phyloP scores from a whole-genome alignment of 2,113 vertebrate species.

The Capreolus pygargus region DNA sequence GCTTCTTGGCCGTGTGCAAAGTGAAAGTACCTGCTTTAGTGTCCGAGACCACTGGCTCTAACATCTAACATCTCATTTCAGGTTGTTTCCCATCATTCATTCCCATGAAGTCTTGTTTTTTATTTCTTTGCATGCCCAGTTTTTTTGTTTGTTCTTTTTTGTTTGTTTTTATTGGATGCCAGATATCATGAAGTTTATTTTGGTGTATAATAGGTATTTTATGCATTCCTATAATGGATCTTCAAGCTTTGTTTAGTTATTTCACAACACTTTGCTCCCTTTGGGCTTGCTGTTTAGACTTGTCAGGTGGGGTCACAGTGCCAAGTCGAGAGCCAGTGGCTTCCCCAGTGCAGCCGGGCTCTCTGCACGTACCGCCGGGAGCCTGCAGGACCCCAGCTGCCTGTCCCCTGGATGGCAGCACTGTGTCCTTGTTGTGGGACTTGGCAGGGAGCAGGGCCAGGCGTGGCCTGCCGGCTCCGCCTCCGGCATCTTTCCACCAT shows the following conservation, averaged over 20 bases:
- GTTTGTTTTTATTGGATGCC: neutral
- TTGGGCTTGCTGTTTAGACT: neutral
- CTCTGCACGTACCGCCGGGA: rapidly evolving
- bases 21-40: neutral
- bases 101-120: neutral
- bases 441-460: neutral
- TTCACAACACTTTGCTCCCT: neutral
- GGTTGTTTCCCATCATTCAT: neutral
- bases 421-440: rapidly evolving
- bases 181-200: rapidly evolving
- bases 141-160: neutral
- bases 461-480: neutral
- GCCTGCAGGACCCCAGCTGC: neutral
- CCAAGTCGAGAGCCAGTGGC: neutral
- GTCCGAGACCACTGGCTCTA: neutral
- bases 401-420: neutral
- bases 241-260: neutral
- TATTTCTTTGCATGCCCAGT: neutral
- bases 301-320: neutral
- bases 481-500: neutral
- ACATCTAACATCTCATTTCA: neutral
- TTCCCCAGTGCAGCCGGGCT: neutral
- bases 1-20: rapidly evolving
- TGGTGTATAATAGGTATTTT: neutral
- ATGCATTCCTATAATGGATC: neutral